Evolutionary conservation across 2,888 invertebrate genomes (phyloP).

Genomic region (Mactromeris polynyma): DNA sequence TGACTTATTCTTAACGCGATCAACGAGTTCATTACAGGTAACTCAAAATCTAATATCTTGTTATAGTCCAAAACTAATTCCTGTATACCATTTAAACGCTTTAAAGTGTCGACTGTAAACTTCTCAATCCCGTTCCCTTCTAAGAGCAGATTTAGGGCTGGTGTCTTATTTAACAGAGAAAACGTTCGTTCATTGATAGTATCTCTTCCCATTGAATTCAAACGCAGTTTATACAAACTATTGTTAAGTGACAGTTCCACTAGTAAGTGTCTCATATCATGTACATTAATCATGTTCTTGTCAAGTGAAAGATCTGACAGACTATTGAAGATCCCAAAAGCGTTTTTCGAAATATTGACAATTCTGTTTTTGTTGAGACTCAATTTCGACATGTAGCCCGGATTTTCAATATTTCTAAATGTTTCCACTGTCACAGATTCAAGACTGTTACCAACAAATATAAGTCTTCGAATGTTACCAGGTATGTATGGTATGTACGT

Average conservation of each 20-base stretch:
- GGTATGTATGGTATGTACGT: background rate
- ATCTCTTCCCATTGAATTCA: background rate
- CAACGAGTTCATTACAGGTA: background rate
- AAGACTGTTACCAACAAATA: constrained; percentile 1
- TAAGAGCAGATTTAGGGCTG: background rate
- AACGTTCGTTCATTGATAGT: background rate
- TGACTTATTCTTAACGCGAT: background rate
- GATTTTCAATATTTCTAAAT: background rate
- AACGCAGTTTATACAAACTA: background rate
- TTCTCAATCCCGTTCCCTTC: background rate
- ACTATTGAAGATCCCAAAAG: background rate
- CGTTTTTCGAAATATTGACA: background rate
- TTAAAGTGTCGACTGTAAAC: background rate
- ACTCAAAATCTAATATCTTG: background rate
- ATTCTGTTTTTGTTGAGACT: background rate
- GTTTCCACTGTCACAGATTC: background rate
- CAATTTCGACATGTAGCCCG: background rate
- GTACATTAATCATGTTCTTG: background rate
- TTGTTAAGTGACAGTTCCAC: background rate
- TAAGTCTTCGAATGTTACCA: background rate
- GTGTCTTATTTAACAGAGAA: background rate
- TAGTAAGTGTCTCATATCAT: constrained; percentile 9
- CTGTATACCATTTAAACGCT: background rate
- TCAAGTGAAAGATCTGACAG: background rate
- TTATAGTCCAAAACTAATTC: background rate